These are phyloP conservation scores for Bradypus variegatus DNA, from an alignment of 2,797 vertebrate genomes.

Conservation along the genomic window DNA sequence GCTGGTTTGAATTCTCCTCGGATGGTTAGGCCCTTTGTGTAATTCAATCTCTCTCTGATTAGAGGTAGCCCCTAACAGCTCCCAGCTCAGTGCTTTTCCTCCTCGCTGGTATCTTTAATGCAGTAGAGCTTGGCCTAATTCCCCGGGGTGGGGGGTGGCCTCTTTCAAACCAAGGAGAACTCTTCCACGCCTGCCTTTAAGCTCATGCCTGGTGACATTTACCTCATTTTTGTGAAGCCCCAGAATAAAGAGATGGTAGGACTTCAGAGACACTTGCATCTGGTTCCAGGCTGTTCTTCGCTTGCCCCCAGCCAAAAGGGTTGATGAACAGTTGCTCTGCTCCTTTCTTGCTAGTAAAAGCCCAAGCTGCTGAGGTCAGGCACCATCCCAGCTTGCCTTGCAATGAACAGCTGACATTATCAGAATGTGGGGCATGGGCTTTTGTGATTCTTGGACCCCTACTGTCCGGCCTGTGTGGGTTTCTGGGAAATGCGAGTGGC, in stretches of 20 bases:
- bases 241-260: conserved; percentile 48
- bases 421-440: conserved; percentile 32
- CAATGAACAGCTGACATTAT: conserved; percentile 19
- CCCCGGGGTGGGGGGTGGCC: background rate
- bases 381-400: background rate
- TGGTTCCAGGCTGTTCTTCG: background rate
- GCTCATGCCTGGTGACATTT: conserved; percentile 32
- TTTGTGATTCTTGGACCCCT: background rate
- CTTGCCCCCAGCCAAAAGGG: conserved; percentile 20
- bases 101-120: conserved; percentile 28
- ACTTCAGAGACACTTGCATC: conserved; percentile 37
- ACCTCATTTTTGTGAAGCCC: conserved; percentile 30
- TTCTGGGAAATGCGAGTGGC: conserved; percentile 27
- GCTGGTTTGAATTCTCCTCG: conserved; percentile 5
- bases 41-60: conserved; percentile 28
- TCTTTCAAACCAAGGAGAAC: conserved; percentile 49
- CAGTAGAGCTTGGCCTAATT: conserved; percentile 54
- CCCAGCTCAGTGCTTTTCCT: conserved; percentile 3
- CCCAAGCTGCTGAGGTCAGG: background rate
- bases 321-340: background rate
- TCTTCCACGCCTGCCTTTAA: conserved; percentile 20
- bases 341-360: conserved; percentile 1
- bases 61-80: conserved; percentile 4
- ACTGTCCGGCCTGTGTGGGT: background rate
- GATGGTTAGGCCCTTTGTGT: conserved; percentile 28